Conservation (phyloP, 2,797 vertebrate species). For the Tenualosa thibaudeaui region DNA sequence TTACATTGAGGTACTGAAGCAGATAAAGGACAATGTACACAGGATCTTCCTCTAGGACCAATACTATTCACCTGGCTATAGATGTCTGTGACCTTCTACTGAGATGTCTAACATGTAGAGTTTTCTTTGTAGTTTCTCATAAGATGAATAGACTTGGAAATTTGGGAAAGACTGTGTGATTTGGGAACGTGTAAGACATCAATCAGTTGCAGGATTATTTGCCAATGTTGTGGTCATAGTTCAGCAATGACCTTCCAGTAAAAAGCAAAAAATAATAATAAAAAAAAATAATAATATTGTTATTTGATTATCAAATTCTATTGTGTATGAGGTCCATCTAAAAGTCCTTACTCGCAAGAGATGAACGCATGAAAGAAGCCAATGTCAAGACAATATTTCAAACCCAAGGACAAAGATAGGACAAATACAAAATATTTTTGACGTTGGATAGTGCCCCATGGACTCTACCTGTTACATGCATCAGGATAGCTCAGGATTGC, state of each 20-base stretch:
- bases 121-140: neutral
- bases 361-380: neutral
- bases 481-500: conserved; percentile 3
- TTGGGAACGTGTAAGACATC: neutral
- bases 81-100: too few relatives aligned
- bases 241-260: neutral
- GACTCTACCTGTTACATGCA: conserved; percentile 19
- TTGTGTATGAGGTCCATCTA: conserved; percentile 7
- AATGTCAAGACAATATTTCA: conserved; percentile 6
- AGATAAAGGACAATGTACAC: neutral
- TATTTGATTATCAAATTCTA: neutral
- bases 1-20: neutral
- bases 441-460: conserved; percentile 13
- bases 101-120: neutral
- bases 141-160: too few relatives aligned
- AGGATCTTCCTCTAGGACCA: neutral
- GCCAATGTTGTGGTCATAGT: neutral
- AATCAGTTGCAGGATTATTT: neutral
- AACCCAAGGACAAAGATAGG: conserved; percentile 17
- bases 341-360: neutral
- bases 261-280: neutral
- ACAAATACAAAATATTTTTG: neutral
- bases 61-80: neutral
- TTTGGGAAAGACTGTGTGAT: neutral
- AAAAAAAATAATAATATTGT: neutral